A percentile compares a stretch with the other conserved stretches of the same genome.
phyloP scores from a whole-genome alignment of 2,113 vertebrate species.

The Ploceus nigricollis region DNA sequence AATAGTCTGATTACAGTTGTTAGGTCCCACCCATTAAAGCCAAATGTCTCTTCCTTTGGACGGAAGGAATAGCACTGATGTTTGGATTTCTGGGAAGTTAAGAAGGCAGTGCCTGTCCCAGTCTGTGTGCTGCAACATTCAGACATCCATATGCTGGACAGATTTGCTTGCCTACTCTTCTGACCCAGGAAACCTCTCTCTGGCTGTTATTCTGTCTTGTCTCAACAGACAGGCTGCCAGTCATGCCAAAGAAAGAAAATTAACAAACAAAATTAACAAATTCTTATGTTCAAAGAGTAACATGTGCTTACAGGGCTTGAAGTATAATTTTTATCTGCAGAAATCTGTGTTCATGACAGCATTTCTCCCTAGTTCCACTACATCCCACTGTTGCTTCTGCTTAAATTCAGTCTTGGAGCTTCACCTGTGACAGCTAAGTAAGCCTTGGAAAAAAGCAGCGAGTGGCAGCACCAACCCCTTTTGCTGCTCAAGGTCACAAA shows the following conservation, averaged over 20 bases:
- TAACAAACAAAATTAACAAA: neutral
- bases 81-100: neutral
- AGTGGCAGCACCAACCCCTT: neutral
- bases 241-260: neutral
- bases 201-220: neutral
- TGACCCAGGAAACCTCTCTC: neutral
- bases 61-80: neutral
- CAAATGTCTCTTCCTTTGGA: neutral
- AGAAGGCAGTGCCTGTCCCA: neutral
- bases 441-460: neutral
- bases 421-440: neutral
- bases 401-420: neutral
- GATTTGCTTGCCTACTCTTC: conserved; percentile 24
- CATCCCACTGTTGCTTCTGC: neutral
- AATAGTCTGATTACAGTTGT: neutral
- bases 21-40: neutral
- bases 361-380: neutral
- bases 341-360: neutral
- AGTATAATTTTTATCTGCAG: neutral
- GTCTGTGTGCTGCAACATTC: neutral
- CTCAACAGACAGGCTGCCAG: neutral
- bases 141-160: neutral
- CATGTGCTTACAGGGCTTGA: neutral
- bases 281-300: neutral
- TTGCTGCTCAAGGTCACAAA: neutral